Evolutionary conservation across 2,888 invertebrate genomes (phyloP).

Genomic region (Cartodere bifasciata): DNA sequence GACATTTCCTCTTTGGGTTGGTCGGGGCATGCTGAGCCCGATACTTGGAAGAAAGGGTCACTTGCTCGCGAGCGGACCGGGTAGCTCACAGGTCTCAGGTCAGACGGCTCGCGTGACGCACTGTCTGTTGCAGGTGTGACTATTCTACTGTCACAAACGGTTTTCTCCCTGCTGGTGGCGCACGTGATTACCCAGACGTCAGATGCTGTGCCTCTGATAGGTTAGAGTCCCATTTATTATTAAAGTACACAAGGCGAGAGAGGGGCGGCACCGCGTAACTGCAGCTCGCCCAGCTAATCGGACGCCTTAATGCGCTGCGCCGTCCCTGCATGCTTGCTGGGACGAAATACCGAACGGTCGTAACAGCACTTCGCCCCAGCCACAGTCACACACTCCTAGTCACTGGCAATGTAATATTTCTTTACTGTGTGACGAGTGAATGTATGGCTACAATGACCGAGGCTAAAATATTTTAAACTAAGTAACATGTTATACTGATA

Average conservation of each 20-base stretch:
- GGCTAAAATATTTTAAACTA: slow-evolving; percentile 26
- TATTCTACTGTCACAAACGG: slow-evolving; percentile 97
- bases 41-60: slow-evolving; percentile 31
- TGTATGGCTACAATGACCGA: slow-evolving; percentile 30
- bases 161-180: slow-evolving; percentile 98
- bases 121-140: slow-evolving; percentile 91
- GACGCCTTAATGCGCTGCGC: slow-evolving; percentile 25
- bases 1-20: slow-evolving; percentile 37
- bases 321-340: slow-evolving; percentile 27
- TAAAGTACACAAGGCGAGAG: slow-evolving; percentile 24
- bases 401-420: slow-evolving; percentile 7
- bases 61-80: too few species aligned
- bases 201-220: slow-evolving; percentile 98
- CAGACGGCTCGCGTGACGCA: slow-evolving; percentile 35
- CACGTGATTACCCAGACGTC: slow-evolving; percentile 99
- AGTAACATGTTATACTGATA: too few species aligned
- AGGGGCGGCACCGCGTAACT: slow-evolving; percentile 17
- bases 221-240: slow-evolving; percentile 41
- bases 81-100: slow-evolving; percentile 33
- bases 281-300: neutral
- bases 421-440: slow-evolving; percentile 27
- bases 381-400: slow-evolving; percentile 24
- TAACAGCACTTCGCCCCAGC: slow-evolving; percentile 36
- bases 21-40: slow-evolving; percentile 29
- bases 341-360: slow-evolving; percentile 2